Base-by-base conservation (phyloP, 2,797 vertebrate genomes). In the Enteromius trimaculatus region DNA sequence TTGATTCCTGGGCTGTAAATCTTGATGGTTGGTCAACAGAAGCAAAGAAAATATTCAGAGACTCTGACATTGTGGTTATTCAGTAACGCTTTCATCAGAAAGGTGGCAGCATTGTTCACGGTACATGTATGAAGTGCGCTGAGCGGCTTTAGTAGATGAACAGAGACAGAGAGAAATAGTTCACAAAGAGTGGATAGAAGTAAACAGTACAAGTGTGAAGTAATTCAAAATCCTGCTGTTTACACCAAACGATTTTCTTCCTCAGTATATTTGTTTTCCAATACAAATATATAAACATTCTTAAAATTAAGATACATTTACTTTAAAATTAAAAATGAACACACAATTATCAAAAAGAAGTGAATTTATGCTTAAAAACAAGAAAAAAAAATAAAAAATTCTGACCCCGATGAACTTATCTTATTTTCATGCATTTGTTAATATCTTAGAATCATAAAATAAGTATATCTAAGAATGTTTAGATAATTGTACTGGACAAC, bases 21-120 rank as follows among this genome's bases (percentile, higher is more conserved):
- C 16, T 49, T 4, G 23, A 31, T 53, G 21, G 8, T 23, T 39
- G 62, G 6, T 26, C 31, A 64, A 62, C 78, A 81, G 64, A 66
- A 60, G 80, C 77, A 10, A 29, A 70, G 31, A 84, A 71, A 26
- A 66, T 62, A 31, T 66, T 68, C 6, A 55, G 29, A 7, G 23
- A 34, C 19, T 31, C 70, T 64, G 58, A 64, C 42, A 23, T 34
- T 64, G 62, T 31, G 77, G 4, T 74, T 72, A 49, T 60, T 84
- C 84, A 90, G 79, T 90, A 82, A 78, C 84, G 34, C 6, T 17
- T 88, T 84, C 71, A 76, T 93, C 95, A 95, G 94, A 93, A 88
- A 96, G 95, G 92, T 95, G 95, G 95, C 95, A 95, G 93, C 94
- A 88, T 96, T 87, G 87, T 84, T 88, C 86, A 74, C 60, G 26